Conservation (phyloP, 2,113 vertebrate species). For the Peromyscus maniculatus region DNA sequence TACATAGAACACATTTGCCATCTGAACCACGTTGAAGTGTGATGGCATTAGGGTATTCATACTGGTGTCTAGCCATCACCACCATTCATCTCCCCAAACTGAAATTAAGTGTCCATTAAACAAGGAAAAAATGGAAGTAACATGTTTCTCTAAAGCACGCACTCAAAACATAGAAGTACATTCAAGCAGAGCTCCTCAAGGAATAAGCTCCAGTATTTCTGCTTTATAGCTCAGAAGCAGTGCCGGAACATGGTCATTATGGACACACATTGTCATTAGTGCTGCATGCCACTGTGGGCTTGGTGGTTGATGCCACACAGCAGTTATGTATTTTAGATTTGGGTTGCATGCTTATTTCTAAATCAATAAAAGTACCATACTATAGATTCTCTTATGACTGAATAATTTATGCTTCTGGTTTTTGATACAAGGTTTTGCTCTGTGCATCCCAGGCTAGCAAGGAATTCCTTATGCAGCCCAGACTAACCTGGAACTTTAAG, state of each 20-base stretch:
- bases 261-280: not conserved
- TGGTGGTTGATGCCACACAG: not conserved
- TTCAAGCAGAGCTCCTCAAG: not conserved
- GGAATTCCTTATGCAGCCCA: not conserved
- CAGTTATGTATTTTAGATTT: not conserved
- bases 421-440: too few relatives aligned
- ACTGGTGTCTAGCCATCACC: not conserved
- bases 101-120: not conserved
- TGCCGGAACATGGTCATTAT: not conserved
- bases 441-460: not conserved
- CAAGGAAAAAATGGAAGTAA: slow-evolving; percentile 40
- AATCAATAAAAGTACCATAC: not conserved
- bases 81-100: not conserved
- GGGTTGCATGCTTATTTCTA: not conserved
- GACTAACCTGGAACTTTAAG: not conserved
- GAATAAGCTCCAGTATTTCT: not conserved
- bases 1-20: slow-evolving; percentile 3
- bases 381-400: slow-evolving; percentile 3
- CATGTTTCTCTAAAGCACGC: not conserved
- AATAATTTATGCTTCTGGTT: slow-evolving; percentile 18
- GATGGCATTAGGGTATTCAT: not conserved
- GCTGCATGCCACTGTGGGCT: not conserved
- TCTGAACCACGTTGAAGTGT: not conserved
- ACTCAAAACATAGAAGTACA: slow-evolving; percentile 12
- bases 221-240: slow-evolving; percentile 6